Conservation (phyloP, 2,113 vertebrate species). For the Columba livia region DNA sequence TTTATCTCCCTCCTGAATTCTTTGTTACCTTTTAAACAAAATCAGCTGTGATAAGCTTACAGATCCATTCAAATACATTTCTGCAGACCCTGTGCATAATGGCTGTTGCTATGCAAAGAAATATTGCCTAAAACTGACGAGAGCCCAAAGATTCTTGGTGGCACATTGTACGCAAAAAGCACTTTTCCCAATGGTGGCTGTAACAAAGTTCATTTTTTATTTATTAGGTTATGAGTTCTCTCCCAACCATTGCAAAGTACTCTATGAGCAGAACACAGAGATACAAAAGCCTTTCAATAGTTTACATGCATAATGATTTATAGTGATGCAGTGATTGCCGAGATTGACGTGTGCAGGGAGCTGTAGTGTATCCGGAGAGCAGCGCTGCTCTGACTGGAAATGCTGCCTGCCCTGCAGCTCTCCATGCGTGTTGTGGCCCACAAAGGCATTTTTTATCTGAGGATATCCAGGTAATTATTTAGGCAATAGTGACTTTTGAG, state of each 20-base stretch:
- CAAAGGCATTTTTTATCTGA: not conserved
- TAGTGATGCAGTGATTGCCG: not conserved
- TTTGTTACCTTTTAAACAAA: slow-evolving; percentile 27
- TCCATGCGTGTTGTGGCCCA: not conserved
- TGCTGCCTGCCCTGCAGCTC: not conserved
- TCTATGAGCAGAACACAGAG: not conserved
- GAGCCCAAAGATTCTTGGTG: not conserved
- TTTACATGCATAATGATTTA: not conserved
- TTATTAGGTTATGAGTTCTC: not conserved
- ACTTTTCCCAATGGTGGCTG: not conserved
- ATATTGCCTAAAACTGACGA: not conserved
- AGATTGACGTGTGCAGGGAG: not conserved
- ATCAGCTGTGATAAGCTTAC: not conserved
- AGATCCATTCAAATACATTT: not conserved
- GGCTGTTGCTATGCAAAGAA: slow-evolving; percentile 4
- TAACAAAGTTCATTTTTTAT: not conserved
- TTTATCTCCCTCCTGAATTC: slow-evolving; percentile 10
- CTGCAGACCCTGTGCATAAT: not conserved
- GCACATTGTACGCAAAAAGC: not conserved
- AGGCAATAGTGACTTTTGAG: not conserved
- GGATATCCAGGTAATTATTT: not conserved
- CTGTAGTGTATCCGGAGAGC: not conserved
- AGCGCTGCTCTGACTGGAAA: not conserved
- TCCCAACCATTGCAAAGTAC: not conserved
- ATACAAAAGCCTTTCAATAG: not conserved